Base-by-base conservation (phyloP, 2,113 vertebrate genomes). In the Spea multiplicata region DNA sequence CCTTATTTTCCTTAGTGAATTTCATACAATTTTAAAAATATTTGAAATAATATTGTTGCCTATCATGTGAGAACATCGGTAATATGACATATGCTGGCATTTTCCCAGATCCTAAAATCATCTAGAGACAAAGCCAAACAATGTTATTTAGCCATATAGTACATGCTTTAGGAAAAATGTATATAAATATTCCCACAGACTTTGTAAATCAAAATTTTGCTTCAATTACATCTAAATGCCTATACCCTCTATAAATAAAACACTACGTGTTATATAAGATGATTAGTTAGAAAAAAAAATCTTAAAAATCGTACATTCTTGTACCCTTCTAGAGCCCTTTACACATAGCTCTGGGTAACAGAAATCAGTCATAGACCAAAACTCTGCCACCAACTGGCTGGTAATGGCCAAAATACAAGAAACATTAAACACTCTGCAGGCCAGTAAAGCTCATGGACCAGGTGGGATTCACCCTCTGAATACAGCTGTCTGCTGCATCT, bases 51-150 rank as follows among this genome's bases (percentile, higher is more conserved):
- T 64, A 64, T 64, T 64, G 8, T 30, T 64, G 6, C 61, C 16
- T 64, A 8, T 4, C 6, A 8, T 64, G 6, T 17, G 16, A 30
- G 30, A 64, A 17, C 61, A 30, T 30, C 2, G n/a, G n/a, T 64
- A 64, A 64, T 64, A 17, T 64, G n/a, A 64, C 61, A 17, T 64
- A 64, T 13, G n/a, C 9, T 64, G 61, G 61, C 61, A 64, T 64
- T 30, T 17, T 64, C 13, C 61, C 61, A 16, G 30, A n/a, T n/a
- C n/a, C n/a, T n/a, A n/a, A n/a, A n/a, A n/a, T 59, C 55, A 59
- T 59, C 61, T 17, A 16, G 30, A 64, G 61, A 4, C n/a, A 7
- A 5, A 13, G 61, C 61, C 61, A 64, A 64, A 16, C 16, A 1
- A 17, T 17, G 61, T 64, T 61, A 5, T 6, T 64, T 4, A 64